Evolutionary conservation across 2,888 invertebrate genomes (phyloP), one percentile per base, ranked within the genome.

Genomic region (Volucella zonaria): DNA sequence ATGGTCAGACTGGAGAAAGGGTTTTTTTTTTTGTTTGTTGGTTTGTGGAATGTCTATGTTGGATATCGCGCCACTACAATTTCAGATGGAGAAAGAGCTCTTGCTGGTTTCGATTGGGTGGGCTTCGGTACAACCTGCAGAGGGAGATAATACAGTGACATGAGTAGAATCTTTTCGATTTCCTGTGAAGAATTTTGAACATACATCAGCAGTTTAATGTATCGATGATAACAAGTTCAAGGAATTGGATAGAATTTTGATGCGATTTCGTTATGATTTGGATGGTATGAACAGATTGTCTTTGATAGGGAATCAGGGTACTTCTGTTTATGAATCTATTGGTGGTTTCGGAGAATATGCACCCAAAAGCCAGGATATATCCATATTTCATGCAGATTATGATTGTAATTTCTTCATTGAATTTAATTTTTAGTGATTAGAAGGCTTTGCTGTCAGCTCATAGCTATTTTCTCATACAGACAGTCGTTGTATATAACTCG

Each of bases 201-300:
- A 79, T 80, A 71, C 79, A 83, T 83, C 83, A 83, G 38, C 18
- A 52, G 64, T 61, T 79, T 83, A 79, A 83, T 83, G 62, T 18
- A 9, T 75, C 62, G 54, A 71, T 66, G 79, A 83, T 67, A 79
- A 59, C 61, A 79, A 75, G 61, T 75, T 79, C 75, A 70, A 49
- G 49, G 79, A 83, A 83, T 66, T 76, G 15, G 43, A 47, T 15
- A 43, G 49, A 66, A 75, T 78, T 45, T 73, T 54, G 77, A 83
- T 82, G 42, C 47, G 73, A 78, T 82, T 64, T 68, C 59, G 66
- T 83, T 83, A 79, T 83, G 79, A 83, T 70, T 75, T 51, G 58
- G 42, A 52, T 66, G 52, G 58, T 31, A 31, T 6, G 31, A 31
- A 31, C 31, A 31, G 31, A 31, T 31, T 31, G 31, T 6, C 31